These are phyloP conservation scores for Oncorhynchus masou DNA, from an alignment of 2,113 vertebrate genomes.

Conservation along the genomic window DNA sequence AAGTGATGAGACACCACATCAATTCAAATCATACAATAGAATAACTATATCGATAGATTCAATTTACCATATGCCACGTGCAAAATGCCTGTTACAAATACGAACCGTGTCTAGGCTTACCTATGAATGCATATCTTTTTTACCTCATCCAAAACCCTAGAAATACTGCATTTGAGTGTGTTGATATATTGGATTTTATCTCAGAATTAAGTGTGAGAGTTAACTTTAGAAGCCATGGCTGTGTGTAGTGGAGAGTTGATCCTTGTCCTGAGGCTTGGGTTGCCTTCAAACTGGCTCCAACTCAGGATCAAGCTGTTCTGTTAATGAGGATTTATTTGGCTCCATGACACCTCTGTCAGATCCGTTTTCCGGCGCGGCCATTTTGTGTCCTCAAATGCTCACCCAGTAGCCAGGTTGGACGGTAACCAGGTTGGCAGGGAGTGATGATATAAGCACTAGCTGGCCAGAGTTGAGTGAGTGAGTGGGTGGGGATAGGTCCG, in stretches of 20 bases:
- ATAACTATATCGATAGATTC: background rate
- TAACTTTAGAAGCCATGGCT: slow-evolving; percentile 32
- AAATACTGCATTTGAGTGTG: background rate
- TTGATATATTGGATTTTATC: slow-evolving; percentile 20
- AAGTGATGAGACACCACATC: background rate
- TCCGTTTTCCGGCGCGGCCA: slow-evolving; percentile 52
- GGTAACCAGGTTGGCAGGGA: slow-evolving; percentile 32
- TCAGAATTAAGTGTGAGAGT: slow-evolving; percentile 48
- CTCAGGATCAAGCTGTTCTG: slow-evolving; percentile 52
- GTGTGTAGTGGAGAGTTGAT: slow-evolving; percentile 53
- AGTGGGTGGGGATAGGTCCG: background rate
- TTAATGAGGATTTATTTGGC: slow-evolving; percentile 64
- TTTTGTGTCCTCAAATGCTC: slow-evolving; percentile 63
- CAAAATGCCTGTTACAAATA: background rate
- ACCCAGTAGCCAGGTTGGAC: slow-evolving; percentile 35
- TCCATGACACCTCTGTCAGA: slow-evolving; percentile 57
- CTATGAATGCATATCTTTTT: background rate
- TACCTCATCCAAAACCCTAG: background rate
- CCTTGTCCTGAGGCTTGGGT: slow-evolving; percentile 65
- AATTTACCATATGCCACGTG: background rate
- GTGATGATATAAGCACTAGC: background rate
- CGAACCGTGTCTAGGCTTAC: background rate
- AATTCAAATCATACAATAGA: background rate
- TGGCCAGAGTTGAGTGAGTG: background rate
- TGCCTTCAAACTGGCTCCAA: slow-evolving; percentile 56